Conservation (phyloP, 2,888 invertebrate species). For the Lasioglossum oenotherae region DNA sequence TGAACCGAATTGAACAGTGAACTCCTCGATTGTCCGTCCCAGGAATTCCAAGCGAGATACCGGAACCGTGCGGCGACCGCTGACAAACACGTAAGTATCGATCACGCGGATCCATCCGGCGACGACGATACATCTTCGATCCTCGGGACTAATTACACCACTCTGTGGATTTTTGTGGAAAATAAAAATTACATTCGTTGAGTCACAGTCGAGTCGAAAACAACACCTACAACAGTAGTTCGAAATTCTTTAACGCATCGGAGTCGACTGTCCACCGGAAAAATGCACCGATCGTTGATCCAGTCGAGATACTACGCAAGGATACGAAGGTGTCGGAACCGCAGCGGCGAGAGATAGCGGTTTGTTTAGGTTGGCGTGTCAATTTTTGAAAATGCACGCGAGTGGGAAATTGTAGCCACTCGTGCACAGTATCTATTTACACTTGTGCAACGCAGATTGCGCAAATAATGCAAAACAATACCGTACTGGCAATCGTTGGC, state of each 20-base stretch:
- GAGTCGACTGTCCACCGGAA: too few relatives aligned
- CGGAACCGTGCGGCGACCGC: neutral
- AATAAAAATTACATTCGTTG: neutral
- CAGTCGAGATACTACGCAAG: neutral
- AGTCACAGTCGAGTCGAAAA: neutral
- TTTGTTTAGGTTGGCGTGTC: neutral
- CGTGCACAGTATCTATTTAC: slow-evolving; percentile 28
- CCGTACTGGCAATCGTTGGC: neutral
- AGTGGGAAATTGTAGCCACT: neutral
- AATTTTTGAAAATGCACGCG: neutral
- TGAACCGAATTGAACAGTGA: slow-evolving; percentile 40
- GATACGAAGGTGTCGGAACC: neutral
- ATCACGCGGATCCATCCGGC: neutral
- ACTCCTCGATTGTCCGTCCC: neutral
- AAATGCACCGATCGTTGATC: too few relatives aligned
- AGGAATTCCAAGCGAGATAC: neutral
- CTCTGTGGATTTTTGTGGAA: neutral
- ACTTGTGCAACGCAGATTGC: slow-evolving; percentile 36
- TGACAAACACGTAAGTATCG: slow-evolving; percentile 48
- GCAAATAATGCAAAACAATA: slow-evolving; percentile 49
- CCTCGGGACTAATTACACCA: neutral
- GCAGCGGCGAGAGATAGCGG: neutral
- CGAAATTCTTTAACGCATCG: too few relatives aligned
- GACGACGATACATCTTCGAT: neutral
- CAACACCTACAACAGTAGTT: neutral